Conservation (phyloP, 2,888 invertebrate species). For the Andrena bucephala region DNA sequence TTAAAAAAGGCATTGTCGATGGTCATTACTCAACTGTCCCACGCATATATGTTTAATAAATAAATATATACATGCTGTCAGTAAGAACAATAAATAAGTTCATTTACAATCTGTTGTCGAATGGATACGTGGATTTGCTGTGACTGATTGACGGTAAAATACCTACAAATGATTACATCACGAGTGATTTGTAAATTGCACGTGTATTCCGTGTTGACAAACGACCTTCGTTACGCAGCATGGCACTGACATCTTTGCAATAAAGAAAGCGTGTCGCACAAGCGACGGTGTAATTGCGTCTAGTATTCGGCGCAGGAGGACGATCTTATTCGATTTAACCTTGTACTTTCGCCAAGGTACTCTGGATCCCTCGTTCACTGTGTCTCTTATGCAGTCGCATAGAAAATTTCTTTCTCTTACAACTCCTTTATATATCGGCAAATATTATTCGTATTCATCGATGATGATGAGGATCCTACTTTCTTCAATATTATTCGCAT, state of each 20-base stretch:
- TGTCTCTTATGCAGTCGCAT: neutral
- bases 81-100: neutral
- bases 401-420: conserved; percentile 15
- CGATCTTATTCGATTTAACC: conserved; percentile 60
- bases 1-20: too few species aligned
- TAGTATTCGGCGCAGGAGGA: conserved; percentile 51
- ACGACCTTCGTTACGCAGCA: conserved; percentile 65
- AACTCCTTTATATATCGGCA: neutral
- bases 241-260: conserved; percentile 64
- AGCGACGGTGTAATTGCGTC: conserved; percentile 49
- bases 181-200: conserved; percentile 44
- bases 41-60: too few species aligned
- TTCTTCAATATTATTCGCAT: neutral
- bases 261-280: conserved; percentile 60
- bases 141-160: conserved; percentile 8
- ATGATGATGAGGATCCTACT: neutral
- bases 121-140: neutral
- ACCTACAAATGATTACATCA: conserved; percentile 34
- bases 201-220: conserved; percentile 51
- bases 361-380: conserved; percentile 25
- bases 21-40: too few species aligned
- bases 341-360: conserved; percentile 60
- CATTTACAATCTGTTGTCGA: neutral
- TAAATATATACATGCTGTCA: neutral
- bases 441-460: conserved; percentile 11